Evolutionary conservation across 2,797 vertebrate species (phyloP), one percentile per base, ranked within the genome.

Genomic region (Myripristis murdjan): DNA sequence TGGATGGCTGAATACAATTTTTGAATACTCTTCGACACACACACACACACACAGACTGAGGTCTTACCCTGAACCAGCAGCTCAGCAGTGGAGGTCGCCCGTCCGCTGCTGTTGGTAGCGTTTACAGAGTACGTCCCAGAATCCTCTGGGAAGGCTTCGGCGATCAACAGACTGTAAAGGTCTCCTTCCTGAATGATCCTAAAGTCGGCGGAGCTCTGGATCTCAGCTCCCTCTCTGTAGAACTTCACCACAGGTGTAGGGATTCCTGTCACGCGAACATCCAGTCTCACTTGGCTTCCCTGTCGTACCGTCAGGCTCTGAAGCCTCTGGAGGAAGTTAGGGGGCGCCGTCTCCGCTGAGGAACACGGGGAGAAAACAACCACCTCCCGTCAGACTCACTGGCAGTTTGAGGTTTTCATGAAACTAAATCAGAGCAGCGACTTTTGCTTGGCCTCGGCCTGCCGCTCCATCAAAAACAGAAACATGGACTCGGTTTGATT

Each of bases 201-300:
- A 85, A 99, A 99, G 96, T 99, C 98, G 44, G 95, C 91, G 48
- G 98, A 99, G 95, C 97, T 99, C 93, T 97, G 97, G 85, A 99
- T 99, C 96, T 99, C 98, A 9, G 97, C 97, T 94, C 98, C 97
- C 35, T 99, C 98, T 91, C 97, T 94, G 91, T 96, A 97, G 93
- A 99, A 99, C 95, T 98, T 98, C 83, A 99, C 96, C 91, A 95
- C 95, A 93, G 98, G 98, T 93, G 96, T 95, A 91, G 98, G 98
- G 96, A 98, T 99, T 90, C 98, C 98, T 73, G 97, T 96, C 73
- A 99, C 97, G 83, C 91, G 93, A 72, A 98, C 97, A 48, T 98
- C 97, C 94, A 99, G 95, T 88, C 95, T 94, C 76, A 99, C 97
- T 96, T 97, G 95, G 95, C 96, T 98, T 95, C 97, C 97, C 89